Evolutionary conservation across 23 tunicate species (phyloP).

Genomic region (Diplosoma virens): DNA sequence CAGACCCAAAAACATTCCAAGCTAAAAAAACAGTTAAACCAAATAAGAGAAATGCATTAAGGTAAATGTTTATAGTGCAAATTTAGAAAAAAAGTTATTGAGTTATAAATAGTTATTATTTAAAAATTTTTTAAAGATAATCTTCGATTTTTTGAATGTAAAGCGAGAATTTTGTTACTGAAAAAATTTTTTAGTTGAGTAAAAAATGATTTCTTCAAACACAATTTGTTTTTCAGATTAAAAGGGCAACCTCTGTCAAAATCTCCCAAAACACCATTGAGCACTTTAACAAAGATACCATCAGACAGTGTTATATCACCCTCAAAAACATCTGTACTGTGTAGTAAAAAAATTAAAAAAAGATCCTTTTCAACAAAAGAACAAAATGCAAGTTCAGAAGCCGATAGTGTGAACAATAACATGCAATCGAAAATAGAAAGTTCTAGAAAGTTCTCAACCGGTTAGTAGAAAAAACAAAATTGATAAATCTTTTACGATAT

Average conservation of each 20-base stretch:
- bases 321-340: neutral
- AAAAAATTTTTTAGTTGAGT: neutral
- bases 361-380: too few relatives aligned
- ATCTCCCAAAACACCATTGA: neutral
- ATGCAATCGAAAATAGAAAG: too few relatives aligned
- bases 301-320: neutral
- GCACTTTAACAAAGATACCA: conserved; percentile 22
- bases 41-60: conserved; percentile 22
- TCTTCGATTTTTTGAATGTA: neutral
- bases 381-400: too few relatives aligned
- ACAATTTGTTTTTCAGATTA: neutral
- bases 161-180: neutral
- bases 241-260: conserved; percentile 36
- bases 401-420: too few relatives aligned
- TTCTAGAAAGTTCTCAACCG: too few relatives aligned
- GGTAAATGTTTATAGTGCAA: conserved; percentile 8
- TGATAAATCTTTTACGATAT: too few relatives aligned
- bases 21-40: conserved; percentile 26
- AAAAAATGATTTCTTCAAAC: neutral
- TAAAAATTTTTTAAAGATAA: too few relatives aligned
- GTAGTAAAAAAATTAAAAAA: too few relatives aligned
- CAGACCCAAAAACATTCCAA: conserved; percentile 15
- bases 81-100: too few relatives aligned
- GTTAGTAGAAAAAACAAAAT: too few relatives aligned
- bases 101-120: too few relatives aligned